Conservation (phyloP, 1,140 invertebrate genomes). For the Hycleus phaleratus region DNA sequence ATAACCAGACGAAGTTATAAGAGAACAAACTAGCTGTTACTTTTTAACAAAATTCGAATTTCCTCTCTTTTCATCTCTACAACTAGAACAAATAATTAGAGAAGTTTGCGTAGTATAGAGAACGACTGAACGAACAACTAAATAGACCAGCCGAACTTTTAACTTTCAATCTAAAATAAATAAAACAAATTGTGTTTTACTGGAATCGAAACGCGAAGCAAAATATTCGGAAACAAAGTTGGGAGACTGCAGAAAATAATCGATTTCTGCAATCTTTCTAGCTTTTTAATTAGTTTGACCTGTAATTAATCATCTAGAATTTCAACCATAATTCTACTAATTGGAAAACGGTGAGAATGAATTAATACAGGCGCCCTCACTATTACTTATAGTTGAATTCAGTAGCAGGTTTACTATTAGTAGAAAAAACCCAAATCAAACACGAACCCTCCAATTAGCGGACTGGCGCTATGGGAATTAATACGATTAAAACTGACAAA, state of each 20-base stretch:
- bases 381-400: no score
- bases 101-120: slow-evolving; percentile 6
- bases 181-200: slow-evolving; percentile 7
- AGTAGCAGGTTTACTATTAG: no score
- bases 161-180: slow-evolving; percentile 8
- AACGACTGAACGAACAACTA: slow-evolving; percentile 5
- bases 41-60: no score
- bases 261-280: slow-evolving; percentile 12
- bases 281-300: slow-evolving; percentile 18
- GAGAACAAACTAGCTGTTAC: no score
- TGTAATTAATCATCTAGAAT: slow-evolving; percentile 19
- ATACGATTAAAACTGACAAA: slow-evolving; percentile 13
- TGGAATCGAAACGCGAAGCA: background rate
- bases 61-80: background rate
- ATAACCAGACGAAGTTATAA: no score
- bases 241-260: no score
- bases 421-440: no score
- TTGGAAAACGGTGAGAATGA: slow-evolving; percentile 10
- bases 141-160: background rate
- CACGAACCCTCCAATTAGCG: slow-evolving; percentile 10
- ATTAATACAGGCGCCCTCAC: no score
- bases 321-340: slow-evolving; percentile 16
- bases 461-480: slow-evolving; percentile 9
- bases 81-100: slow-evolving; percentile 12
- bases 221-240: no score